Conservation (phyloP, 2,113 vertebrate genomes). For the Serinus canaria region DNA sequence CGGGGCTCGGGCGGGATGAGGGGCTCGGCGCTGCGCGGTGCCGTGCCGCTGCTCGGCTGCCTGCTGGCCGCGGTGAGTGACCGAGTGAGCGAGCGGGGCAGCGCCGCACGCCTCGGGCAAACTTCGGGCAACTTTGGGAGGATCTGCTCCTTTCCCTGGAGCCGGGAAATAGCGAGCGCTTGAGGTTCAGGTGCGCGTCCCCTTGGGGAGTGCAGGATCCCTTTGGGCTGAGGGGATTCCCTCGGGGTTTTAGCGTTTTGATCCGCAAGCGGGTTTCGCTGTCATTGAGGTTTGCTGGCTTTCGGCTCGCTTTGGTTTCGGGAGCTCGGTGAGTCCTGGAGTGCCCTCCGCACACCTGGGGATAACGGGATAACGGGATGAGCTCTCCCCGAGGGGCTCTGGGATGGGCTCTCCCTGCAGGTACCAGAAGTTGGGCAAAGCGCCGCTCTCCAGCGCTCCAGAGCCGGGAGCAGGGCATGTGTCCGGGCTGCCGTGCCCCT, state of each 20-base stretch:
- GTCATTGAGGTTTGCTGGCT: neutral
- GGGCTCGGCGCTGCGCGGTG: neutral
- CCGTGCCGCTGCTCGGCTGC: neutral
- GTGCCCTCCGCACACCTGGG: fast-evolving
- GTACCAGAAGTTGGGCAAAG: neutral
- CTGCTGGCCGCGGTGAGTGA: conserved; percentile 36
- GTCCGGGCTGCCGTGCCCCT: neutral
- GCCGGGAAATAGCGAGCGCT: fast-evolving
- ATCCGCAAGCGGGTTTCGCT: fast-evolving
- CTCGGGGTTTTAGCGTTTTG: fast-evolving
- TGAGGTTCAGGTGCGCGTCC: fast-evolving
- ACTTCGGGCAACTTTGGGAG: conserved; percentile 21
- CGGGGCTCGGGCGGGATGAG: neutral
- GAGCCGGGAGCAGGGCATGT: neutral
- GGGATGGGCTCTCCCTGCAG: neutral
- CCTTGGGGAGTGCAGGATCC: fast-evolving
- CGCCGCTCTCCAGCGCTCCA: fast-evolving
- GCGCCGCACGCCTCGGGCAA: neutral
- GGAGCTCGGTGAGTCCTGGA: fast-evolving
- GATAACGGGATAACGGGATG: neutral
- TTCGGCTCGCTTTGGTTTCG: neutral
- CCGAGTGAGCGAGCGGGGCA: neutral
- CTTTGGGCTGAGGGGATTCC: fast-evolving
- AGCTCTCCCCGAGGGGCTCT: neutral
- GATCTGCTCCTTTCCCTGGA: fast-evolving